These are phyloP conservation scores for Steinernema hermaphroditum DNA, from an alignment of 2,888 invertebrate species.

Conservation along the genomic window DNA sequence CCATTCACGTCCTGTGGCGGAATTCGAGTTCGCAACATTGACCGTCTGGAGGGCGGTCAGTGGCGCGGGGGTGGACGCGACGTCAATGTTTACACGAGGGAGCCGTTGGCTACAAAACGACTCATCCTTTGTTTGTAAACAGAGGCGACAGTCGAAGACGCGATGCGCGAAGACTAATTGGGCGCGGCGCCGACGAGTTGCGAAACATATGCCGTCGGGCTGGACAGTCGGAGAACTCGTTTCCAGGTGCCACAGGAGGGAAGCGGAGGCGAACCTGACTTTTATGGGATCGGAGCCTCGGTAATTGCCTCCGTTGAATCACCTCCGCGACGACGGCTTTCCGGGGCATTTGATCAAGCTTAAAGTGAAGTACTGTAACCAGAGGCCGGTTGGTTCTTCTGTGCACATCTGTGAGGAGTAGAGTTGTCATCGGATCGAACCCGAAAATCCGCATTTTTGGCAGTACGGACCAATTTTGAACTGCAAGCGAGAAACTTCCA, in stretches of 20 bases:
- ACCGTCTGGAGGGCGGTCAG: background rate
- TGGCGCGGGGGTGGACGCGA: background rate
- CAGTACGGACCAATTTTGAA: too few relatives aligned
- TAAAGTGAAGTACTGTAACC: too few relatives aligned
- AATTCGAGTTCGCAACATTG: slow-evolving; percentile 10
- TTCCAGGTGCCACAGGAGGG: background rate
- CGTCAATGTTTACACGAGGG: slow-evolving; percentile 28
- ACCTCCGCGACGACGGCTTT: too few relatives aligned
- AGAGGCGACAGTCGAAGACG: background rate
- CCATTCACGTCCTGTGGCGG: slow-evolving; percentile 4
- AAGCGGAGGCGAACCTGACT: too few relatives aligned
- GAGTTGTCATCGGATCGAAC: too few relatives aligned
- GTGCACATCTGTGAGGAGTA: too few relatives aligned
- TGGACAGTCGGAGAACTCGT: background rate
- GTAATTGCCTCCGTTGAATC: too few relatives aligned
- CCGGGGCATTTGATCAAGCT: too few relatives aligned
- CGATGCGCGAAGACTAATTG: slow-evolving; percentile 19
- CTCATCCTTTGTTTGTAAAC: slow-evolving; percentile 22
- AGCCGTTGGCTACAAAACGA: slow-evolving; percentile 28
- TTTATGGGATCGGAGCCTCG: too few relatives aligned
- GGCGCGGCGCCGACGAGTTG: slow-evolving; percentile 22
- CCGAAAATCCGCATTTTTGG: too few relatives aligned
- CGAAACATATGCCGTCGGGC: slow-evolving; percentile 13
- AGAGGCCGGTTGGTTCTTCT: too few relatives aligned
- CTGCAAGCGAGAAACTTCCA: too few relatives aligned